Evolutionary conservation across 2,113 vertebrate species (phyloP).

Genomic region (Nyctereutes procyonoides): DNA sequence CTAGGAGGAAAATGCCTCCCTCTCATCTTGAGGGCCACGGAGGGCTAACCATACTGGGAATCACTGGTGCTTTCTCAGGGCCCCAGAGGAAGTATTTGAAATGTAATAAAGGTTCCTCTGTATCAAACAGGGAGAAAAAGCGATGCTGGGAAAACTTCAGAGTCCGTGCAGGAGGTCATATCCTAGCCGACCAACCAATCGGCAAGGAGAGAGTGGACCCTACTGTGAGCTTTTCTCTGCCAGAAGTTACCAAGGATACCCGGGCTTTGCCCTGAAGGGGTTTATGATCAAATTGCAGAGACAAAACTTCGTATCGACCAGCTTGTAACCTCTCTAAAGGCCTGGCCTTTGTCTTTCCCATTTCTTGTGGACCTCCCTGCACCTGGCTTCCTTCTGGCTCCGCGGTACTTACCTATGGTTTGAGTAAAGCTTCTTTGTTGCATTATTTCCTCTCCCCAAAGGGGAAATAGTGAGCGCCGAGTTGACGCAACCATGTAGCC

Average conservation of each 20-base stretch:
- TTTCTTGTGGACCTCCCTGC: conserved; percentile 21
- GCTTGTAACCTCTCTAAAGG: conserved; percentile 46
- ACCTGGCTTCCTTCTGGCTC: conserved; percentile 5
- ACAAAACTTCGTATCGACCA: background rate
- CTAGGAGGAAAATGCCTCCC: background rate
- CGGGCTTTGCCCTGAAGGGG: background rate
- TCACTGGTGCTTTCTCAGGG: background rate
- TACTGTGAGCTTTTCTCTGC: background rate
- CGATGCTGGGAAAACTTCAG: background rate
- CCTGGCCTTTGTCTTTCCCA: background rate
- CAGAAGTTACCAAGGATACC: conserved; percentile 52
- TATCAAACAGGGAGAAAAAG: background rate
- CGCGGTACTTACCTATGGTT: conserved; percentile 5
- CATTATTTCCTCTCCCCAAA: conserved; percentile 45
- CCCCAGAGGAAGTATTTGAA: conserved; percentile 12
- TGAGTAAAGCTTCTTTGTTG: conserved; percentile 38
- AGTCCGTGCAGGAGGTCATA: conserved; percentile 7
- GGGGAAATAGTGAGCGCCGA: conserved; percentile 34
- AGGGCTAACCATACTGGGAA: conserved; percentile 9
- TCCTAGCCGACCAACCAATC: background rate
- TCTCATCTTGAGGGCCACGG: background rate
- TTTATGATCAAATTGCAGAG: conserved; percentile 48
- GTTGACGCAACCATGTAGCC: background rate
- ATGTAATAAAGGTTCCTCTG: conserved; percentile 47
- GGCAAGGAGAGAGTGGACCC: background rate